Evolutionary conservation across 2,797 vertebrate genomes (phyloP).

Genomic region (Perodicticus potto): DNA sequence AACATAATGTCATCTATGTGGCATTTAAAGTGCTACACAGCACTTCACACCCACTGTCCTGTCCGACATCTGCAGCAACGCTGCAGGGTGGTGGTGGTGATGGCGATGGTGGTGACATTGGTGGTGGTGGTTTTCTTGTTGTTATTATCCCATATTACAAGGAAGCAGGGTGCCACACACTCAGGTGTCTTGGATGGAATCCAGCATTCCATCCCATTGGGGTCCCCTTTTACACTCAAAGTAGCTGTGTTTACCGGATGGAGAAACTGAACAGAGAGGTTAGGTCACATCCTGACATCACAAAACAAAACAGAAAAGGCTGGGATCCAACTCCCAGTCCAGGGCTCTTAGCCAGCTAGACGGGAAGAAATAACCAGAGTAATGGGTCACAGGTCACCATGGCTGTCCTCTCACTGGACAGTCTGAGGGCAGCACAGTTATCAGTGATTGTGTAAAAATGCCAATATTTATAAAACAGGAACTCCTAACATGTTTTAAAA

Average conservation of each 20-base stretch:
- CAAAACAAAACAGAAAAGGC: not conserved
- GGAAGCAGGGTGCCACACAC: not conserved
- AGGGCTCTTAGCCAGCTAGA: not conserved
- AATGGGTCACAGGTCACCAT: not conserved
- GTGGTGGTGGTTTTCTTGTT: not conserved
- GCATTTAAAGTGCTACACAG: not conserved
- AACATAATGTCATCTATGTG: not conserved
- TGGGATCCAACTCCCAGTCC: not conserved
- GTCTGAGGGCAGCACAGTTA: not conserved
- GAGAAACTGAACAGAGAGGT: not conserved
- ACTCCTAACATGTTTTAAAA: not conserved
- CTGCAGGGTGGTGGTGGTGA: fast-evolving
- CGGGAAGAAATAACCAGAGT: not conserved
- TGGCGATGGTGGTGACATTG: fast-evolving
- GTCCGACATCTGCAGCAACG: not conserved
- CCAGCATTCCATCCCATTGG: not conserved
- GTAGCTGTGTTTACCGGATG: not conserved
- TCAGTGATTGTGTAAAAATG: not conserved
- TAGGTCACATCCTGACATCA: not conserved
- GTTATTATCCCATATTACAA: not conserved
- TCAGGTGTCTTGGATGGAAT: not conserved
- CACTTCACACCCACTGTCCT: not conserved
- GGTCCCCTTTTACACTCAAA: no score
- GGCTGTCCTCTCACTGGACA: not conserved
- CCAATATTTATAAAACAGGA: not conserved